Conservation (phyloP, 2,797 vertebrate species). For the Ctenosaura bakeri region DNA sequence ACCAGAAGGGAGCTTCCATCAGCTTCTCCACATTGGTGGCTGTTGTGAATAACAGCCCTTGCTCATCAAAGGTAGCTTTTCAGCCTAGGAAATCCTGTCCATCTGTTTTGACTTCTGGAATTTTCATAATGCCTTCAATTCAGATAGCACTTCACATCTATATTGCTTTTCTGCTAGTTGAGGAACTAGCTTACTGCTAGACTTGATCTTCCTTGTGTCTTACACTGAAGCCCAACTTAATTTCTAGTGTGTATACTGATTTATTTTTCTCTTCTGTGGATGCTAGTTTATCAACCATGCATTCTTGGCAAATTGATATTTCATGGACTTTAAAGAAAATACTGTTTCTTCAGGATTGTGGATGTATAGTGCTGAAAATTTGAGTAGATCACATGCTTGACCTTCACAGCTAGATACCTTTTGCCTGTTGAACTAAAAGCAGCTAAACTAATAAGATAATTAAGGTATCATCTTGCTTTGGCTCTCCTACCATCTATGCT, state of each 20-base stretch:
- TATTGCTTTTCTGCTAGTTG: conserved; percentile 58
- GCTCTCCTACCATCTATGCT: conserved; percentile 3
- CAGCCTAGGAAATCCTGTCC: conserved; percentile 76
- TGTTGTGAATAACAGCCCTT: conserved; percentile 79
- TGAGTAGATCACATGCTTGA: conserved; percentile 9
- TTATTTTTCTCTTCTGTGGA: conserved; percentile 37
- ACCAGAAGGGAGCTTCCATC: conserved; percentile 80
- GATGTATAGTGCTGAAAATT: conserved; percentile 6
- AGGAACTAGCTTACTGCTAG: conserved; percentile 49
- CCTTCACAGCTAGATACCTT: conserved; percentile 6
- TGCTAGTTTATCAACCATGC: neutral
- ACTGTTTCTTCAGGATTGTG: conserved; percentile 32
- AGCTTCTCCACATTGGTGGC: conserved; percentile 79
- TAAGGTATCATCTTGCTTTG: conserved; percentile 29
- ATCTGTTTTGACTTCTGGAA: conserved; percentile 59
- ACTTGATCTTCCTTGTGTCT: conserved; percentile 49
- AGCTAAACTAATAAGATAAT: conserved; percentile 15
- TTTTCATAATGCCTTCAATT: conserved; percentile 54
- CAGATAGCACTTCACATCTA: conserved; percentile 56
- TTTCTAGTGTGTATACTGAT: conserved; percentile 44
- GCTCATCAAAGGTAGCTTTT: conserved; percentile 79
- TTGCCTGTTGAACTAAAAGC: conserved; percentile 26
- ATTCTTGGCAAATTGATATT: conserved; percentile 22
- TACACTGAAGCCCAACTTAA: conserved; percentile 31
- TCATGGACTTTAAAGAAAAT: conserved; percentile 41